Evolutionary conservation across 2,797 vertebrate genomes (phyloP), one percentile per base, ranked within the genome.

Genomic region (Parambassis ranga): DNA sequence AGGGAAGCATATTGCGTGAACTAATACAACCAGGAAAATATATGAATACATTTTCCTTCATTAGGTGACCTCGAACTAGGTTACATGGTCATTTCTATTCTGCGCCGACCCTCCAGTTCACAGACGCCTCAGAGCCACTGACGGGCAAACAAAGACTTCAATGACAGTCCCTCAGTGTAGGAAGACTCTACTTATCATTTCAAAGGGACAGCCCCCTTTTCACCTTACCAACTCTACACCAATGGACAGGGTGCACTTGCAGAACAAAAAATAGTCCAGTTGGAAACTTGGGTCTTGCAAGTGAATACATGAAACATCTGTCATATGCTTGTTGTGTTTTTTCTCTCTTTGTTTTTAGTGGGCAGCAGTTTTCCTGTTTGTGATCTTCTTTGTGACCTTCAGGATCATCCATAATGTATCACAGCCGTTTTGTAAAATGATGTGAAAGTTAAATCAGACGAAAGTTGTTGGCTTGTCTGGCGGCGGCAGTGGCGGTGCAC

Each of bases 41-140:
- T 82, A 80, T 87, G 81, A 90, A 92, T 91, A 81, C 72, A 81
- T 87, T 85, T 88, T 65, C 59, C 81, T 78, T 89, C 81, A 91
- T 92, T 89, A 90, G 73, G 65, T 89, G 89, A 87, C 89, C 87
- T 92, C 81, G 75, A 87, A 86, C 81, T 85, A 79, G 86, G 83
- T 84, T 87, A 83, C 77, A 77, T 75, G 79, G 83, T 84, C 87
- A 85, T 90, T 90, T 83, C 82, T 81, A 88, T 91, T 89, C 82
- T 43, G 70, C 6, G 48, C 72, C 74, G 84, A 81, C 78, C 83
- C 83, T 89, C 84, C 80, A 84, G 88, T 87, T 90, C 84, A 71
- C 67, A 86, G 70, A 82, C 46, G 75, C 78, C 79, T 86, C 78
- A 57, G 75, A 84, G 75, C 81, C 81, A 83, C 69, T 56, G 68